A percentile compares a stretch with the other conserved stretches of the same genome.
phyloP scores from a whole-genome alignment of 1,140 invertebrate genomes.

The Chymomyza costata region DNA sequence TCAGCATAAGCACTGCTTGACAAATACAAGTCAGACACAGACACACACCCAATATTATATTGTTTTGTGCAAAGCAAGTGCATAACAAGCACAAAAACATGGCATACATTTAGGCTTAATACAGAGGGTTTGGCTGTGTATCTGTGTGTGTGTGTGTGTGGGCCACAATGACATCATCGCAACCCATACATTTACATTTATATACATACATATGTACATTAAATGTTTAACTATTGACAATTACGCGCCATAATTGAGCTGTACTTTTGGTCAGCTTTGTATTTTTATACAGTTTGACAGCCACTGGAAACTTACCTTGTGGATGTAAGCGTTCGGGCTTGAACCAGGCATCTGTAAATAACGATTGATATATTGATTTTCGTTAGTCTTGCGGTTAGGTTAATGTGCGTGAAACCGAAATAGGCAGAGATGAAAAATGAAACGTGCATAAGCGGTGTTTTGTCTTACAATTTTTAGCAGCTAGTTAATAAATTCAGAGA shows the following conservation, averaged over 20 bases:
- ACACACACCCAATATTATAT: too few species aligned
- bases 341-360: constrained; percentile 93
- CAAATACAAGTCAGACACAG: too few species aligned
- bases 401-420: constrained; percentile 36
- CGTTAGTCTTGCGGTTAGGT: constrained; percentile 64
- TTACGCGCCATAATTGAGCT: constrained; percentile 2
- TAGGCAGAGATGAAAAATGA: constrained; percentile 8
- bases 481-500: too few species aligned
- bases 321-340: constrained; percentile 91
- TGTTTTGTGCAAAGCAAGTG: constrained; percentile 20
- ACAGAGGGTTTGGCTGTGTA: neutral
- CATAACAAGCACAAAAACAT: constrained; percentile 17
- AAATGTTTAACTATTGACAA: constrained; percentile 23
- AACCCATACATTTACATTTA: constrained; percentile 36
- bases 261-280: too few species aligned
- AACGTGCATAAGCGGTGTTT: constrained; percentile 19
- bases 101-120: constrained; percentile 31
- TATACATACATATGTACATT: too few species aligned
- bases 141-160: too few species aligned
- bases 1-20: too few species aligned
- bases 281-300: constrained; percentile 37
- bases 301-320: constrained; percentile 82
- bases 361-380: constrained; percentile 75
- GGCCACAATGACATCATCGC: constrained; percentile 51
- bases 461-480: too few species aligned